These are phyloP conservation scores for Porites rus DNA, from an alignment of 92 coral and sea anemone genomes.

Conservation along the genomic window DNA sequence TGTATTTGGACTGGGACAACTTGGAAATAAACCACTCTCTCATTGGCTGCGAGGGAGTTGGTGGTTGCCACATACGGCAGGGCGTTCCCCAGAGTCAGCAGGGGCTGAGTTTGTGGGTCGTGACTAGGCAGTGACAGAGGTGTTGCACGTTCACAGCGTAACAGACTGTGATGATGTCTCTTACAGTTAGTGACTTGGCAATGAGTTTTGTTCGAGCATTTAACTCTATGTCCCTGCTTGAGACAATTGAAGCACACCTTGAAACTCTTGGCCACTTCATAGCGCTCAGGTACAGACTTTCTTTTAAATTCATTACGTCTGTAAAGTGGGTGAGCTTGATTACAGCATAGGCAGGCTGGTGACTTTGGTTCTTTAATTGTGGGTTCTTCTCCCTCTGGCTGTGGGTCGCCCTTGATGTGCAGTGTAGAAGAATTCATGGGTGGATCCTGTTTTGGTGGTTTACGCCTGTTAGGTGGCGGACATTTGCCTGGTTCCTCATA, in stretches of 20 bases:
- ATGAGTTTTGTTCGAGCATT: constrained; percentile 31
- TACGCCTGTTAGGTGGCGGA: constrained; percentile 17
- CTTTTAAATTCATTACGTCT: constrained; percentile 44
- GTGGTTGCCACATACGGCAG: constrained; percentile 8
- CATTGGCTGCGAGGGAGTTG: background rate
- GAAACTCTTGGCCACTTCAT: constrained; percentile 28
- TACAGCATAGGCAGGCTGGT: constrained; percentile 44
- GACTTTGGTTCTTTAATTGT: constrained; percentile 11
- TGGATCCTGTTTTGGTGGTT: constrained; percentile 13
- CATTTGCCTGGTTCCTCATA: constrained; percentile 32
- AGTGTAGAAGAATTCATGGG: constrained; percentile 12
- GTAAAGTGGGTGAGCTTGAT: constrained; percentile 44
- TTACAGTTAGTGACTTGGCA: constrained; percentile 40
- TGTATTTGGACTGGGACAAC: constrained; percentile 54
- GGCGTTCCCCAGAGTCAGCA: background rate
- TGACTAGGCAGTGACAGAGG: constrained; percentile 13
- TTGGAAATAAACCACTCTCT: constrained; percentile 67
- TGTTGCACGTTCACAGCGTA: constrained; percentile 32
- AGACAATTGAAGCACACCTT: constrained; percentile 55
- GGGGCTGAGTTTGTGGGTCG: constrained; percentile 3
- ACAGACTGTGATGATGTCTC: constrained; percentile 41
- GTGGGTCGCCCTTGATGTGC: constrained; percentile 31
- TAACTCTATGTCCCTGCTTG: constrained; percentile 39
- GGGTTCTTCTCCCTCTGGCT: constrained; percentile 14
- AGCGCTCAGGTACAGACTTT: constrained; percentile 37